Percentiles rank a stretch among this genome's conserved stretches.
Conservation (phyloP, 2,113 vertebrate genomes). For the Bothrops jararaca region DNA sequence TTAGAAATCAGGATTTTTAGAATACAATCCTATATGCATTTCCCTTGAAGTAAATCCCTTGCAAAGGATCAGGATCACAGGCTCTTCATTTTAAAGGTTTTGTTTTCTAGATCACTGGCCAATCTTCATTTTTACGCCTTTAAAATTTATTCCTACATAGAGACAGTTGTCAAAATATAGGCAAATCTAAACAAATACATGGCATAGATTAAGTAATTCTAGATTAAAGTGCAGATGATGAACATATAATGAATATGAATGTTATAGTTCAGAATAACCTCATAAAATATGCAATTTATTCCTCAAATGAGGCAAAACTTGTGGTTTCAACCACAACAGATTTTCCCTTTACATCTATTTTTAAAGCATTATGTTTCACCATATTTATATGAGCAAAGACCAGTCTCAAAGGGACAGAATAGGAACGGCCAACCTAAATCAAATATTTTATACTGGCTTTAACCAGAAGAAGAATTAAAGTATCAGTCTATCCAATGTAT, state of each 20-base stretch:
- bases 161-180: constrained; percentile 10
- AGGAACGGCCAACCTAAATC: not conserved
- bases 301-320: constrained; percentile 39
- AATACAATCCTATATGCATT: not conserved
- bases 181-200: not conserved
- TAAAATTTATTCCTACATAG: constrained; percentile 3
- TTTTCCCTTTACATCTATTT: constrained; percentile 19
- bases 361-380: constrained; percentile 27
- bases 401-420: not conserved
- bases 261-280: constrained; percentile 36
- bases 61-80: not conserved
- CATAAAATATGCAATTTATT: constrained; percentile 30
- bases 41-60: not conserved
- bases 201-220: not conserved
- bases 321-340: constrained; percentile 3
- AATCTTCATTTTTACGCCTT: not conserved
- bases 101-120: not conserved
- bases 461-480: not conserved
- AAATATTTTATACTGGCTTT: not conserved
- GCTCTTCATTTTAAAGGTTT: not conserved
- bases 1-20: not conserved
- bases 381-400: constrained; percentile 1
- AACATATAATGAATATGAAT: constrained; percentile 12
- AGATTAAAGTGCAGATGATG: constrained; percentile 31
- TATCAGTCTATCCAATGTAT: not conserved